Percentiles rank a stretch among this genome's conserved stretches.
Evolutionary conservation across 53 echinoderm and acorn worm genomes (phyloP).

Genomic region (Hippasteria phrygiana): DNA sequence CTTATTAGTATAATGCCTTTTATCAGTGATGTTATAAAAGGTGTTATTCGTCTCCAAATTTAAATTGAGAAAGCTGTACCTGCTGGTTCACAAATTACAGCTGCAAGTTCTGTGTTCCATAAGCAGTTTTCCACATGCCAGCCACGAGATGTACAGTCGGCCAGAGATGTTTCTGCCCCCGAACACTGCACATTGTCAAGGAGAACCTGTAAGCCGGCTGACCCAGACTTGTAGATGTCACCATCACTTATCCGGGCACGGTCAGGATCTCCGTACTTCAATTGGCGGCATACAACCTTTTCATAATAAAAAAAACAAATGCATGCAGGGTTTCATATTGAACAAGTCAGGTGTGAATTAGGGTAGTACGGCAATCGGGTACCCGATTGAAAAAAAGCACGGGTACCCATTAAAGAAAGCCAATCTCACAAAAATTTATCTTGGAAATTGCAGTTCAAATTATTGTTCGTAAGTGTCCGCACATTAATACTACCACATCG

Average conservation of each 20-base stretch:
- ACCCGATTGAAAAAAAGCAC: too few species aligned
- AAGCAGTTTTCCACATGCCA: slow-evolving; percentile 37
- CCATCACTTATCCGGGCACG: not conserved
- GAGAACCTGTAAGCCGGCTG: slow-evolving; percentile 12
- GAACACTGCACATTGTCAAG: slow-evolving; percentile 18
- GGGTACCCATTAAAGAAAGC: too few species aligned
- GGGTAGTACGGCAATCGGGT: too few species aligned
- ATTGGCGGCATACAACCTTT: slow-evolving; percentile 36
- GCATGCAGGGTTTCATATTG: not conserved
- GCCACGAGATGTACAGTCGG: not conserved
- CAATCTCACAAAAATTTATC: too few species aligned
- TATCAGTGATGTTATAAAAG: too few species aligned
- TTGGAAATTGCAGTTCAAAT: too few species aligned
- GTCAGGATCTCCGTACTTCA: slow-evolving; percentile 37
- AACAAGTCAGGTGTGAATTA: too few species aligned
- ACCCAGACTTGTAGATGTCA: slow-evolving; percentile 2
- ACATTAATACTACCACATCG: too few species aligned
- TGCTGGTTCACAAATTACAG: slow-evolving; percentile 54
- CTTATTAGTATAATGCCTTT: too few species aligned
- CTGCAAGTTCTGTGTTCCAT: slow-evolving; percentile 38
- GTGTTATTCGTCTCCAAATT: not conserved
- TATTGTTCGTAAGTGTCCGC: too few species aligned
- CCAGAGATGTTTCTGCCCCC: not conserved
- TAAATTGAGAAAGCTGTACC: not conserved
- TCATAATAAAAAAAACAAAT: not conserved